Evolutionary conservation across 2,797 vertebrate species (phyloP).

Genomic region (Fringilla coelebs): DNA sequence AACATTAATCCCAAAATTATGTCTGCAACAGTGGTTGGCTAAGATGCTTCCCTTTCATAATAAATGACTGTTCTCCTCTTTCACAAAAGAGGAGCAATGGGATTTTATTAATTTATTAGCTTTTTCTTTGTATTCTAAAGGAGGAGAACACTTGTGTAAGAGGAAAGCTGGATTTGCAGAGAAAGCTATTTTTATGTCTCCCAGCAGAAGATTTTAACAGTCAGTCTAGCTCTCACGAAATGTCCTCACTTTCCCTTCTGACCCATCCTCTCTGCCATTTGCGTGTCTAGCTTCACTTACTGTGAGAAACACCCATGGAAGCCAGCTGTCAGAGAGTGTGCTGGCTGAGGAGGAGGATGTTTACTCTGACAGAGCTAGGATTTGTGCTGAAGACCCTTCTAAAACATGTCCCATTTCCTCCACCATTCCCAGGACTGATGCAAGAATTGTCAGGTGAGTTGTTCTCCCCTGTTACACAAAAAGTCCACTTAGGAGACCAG

Average conservation of each 20-base stretch:
- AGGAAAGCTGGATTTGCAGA: background rate
- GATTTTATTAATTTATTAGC: constrained; percentile 19
- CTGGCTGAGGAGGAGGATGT: background rate
- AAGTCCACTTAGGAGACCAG: background rate
- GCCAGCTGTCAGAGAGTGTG: background rate
- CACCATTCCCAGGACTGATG: background rate
- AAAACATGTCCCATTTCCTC: background rate
- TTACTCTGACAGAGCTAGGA: background rate
- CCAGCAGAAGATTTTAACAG: background rate
- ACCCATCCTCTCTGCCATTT: background rate
- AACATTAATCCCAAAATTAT: background rate
- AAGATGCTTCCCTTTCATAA: background rate
- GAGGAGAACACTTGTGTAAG: background rate
- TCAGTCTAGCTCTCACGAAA: background rate
- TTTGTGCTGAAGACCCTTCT: background rate
- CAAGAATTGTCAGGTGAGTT: background rate
- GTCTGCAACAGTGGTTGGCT: background rate
- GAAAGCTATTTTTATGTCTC: background rate
- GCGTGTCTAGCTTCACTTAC: background rate
- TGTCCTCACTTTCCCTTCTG: background rate
- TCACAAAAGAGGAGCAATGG: background rate
- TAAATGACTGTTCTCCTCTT: background rate
- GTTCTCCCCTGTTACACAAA: background rate
- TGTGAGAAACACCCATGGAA: background rate
- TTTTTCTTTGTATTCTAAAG: background rate